Evolutionary conservation across 2,113 vertebrate genomes (phyloP), one percentile per base, ranked within the genome.

Genomic region (Chrysemys picta): DNA sequence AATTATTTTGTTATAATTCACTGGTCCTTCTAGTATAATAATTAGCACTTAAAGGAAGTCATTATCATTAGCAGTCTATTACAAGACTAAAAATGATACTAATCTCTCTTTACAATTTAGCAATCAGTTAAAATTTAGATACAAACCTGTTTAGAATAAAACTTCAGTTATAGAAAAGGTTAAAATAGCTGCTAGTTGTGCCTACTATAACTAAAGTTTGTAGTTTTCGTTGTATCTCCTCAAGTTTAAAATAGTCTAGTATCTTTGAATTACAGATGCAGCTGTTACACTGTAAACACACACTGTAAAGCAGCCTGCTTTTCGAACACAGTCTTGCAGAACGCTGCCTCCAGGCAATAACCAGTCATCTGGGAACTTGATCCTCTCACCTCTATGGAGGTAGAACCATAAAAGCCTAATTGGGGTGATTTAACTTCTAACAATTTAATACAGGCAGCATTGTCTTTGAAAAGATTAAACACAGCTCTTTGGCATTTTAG

Each of bases 81-180:
- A 82, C 54, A 89, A 83, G 25, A 45, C 25, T 88, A 80, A 84
- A 89, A 50, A 81, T 89, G 90, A 90, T 78, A 29, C 21, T 87
- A 62, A 17, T 7, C 10, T 57, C 89, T 86, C 31, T 91, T 93
- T 57, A 11, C 69, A 96, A 69, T 13, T 6, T 29, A 29, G 8
- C 62, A 72, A 78, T 35, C 52, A 38, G 22, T 82, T 42, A 13
- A 53, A 81, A 42, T 54, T 53, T 82, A 35, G 3, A 49, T 0
- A 0, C 12, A 25, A 5, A 8, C 86, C 53, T 89, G 35, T 92
- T 92, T 94, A 85, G 93, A 65, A 52, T n/a, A 88, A 88, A 80
- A 50, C 21, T 47, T 93, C 75, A 81, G 22, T 93, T 57, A 86
- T 90, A 96, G 96, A 93, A 94, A 95, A 88, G 13, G 62, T 3